phyloP scores from a whole-genome alignment of 2,113 vertebrate species.

The Chloropsis cyanopogon region DNA sequence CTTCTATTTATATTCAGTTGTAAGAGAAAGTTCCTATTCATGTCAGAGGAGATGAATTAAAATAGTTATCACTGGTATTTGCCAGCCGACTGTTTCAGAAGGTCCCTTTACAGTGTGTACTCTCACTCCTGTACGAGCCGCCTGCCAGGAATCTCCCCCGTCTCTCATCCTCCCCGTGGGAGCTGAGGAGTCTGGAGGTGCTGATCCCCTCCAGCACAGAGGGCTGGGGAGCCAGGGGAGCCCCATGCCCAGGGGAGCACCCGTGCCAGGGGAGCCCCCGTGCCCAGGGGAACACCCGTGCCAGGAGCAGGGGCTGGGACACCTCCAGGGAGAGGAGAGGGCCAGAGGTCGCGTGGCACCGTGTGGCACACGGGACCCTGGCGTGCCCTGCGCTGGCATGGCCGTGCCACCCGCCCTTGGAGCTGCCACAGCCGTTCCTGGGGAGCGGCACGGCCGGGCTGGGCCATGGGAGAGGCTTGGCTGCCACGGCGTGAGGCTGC shows the following conservation, averaged over 20 bases:
- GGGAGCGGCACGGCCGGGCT: rapidly evolving
- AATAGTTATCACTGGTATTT: constrained; percentile 33
- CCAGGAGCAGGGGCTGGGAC: neutral
- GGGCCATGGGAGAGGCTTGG: neutral
- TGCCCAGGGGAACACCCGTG: neutral
- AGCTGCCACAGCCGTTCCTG: rapidly evolving
- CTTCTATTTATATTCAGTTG: constrained; percentile 73
- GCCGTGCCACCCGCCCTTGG: rapidly evolving
- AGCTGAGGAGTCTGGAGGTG: rapidly evolving
- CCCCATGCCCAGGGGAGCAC: neutral
- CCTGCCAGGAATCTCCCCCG: rapidly evolving
- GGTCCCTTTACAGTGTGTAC: neutral
- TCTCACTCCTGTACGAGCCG: neutral
- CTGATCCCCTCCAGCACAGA: neutral
- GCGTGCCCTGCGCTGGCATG: neutral
- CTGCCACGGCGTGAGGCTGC: neutral
- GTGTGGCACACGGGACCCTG: rapidly evolving
- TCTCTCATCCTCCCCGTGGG: rapidly evolving
- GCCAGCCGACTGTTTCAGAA: neutral
- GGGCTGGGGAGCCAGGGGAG: neutral
- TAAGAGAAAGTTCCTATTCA: constrained; percentile 63
- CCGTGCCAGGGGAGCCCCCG: too few species aligned
- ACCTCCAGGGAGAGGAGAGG: neutral
- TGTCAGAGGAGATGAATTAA: constrained; percentile 56
- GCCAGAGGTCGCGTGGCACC: rapidly evolving